Evolutionary conservation across 2,113 vertebrate genomes (phyloP).

Genomic region (Sphaerodactylus townsendi): DNA sequence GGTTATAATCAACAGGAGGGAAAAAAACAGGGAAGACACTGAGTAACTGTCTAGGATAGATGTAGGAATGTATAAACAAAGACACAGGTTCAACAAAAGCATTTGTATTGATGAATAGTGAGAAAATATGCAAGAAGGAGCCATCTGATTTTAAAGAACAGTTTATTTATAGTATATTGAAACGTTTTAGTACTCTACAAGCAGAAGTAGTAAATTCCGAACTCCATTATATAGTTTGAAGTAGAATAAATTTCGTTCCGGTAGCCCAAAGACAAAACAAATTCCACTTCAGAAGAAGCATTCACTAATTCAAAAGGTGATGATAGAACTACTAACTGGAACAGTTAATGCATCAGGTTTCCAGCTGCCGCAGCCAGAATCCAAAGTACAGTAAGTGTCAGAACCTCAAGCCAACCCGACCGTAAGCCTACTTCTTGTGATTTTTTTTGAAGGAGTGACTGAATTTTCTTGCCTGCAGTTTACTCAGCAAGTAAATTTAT

Average conservation of each 20-base stretch:
- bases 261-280: not conserved
- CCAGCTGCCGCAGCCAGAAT: not conserved
- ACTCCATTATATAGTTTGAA: rapidly evolving
- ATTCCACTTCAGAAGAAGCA: not conserved
- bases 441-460: not conserved
- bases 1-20: constrained; percentile 30
- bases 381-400: not conserved
- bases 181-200: rapidly evolving
- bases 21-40: constrained; percentile 12
- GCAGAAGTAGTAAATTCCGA: rapidly evolving
- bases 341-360: not conserved
- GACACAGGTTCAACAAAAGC: not conserved
- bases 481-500: too few species aligned
- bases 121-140: not conserved
- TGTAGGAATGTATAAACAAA: constrained; percentile 45
- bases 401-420: too few species aligned
- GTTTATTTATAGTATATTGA: not conserved
- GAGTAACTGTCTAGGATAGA: constrained; percentile 39
- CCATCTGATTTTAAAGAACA: not conserved
- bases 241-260: not conserved
- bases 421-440: not conserved
- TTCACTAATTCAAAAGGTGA: not conserved
- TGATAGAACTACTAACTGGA: not conserved
- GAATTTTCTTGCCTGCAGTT: not conserved
- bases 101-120: not conserved